Base-by-base conservation (phyloP, 2,888 invertebrate genomes). In the Icerya purchasi region DNA sequence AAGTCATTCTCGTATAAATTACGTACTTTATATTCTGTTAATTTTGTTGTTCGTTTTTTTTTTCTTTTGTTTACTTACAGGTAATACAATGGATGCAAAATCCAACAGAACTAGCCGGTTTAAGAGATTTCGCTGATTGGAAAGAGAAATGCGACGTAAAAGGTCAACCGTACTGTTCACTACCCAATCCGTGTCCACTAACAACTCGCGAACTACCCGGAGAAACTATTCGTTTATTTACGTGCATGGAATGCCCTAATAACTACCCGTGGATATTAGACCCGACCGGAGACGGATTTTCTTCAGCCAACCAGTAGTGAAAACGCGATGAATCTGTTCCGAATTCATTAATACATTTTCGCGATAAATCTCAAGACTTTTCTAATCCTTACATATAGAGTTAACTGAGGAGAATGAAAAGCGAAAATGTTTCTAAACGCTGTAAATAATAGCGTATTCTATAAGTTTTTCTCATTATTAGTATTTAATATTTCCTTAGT, bases 1-100 rank as follows among this genome's bases (percentile, higher is more conserved):
- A 24, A 18, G 19, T 54, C 22, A 36, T 22, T 24, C 22, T 56
- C 20, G 22, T 3, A 8, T 3, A 8, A 22, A 54, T 22, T 10
- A 22, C 54, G n/a, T 52, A 52, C n/a, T 49, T 14, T 10, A 14
- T 14, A 49, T 49, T 3, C 5, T 52, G 54, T 3, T 22, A 54
- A 21, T 22, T 3, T 3, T 8, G 18, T 8, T 3, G n/a, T 23
- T 20, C 20, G 18, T 8, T 5, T 3, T 18, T 53, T 50, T 10
- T 36, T 59, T n/a, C 50, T 1, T 21, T 10, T 57, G 61, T 63
- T 22, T 63, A 58, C 63, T 62, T 62, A 14, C 78, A 86, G 78
- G 91, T 91, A 24, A 88, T 92, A 69, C 89, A 91, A 73, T 92
- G 91, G 91, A 92, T 92, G 88, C 91, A 92, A 73, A 88, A 86